These are phyloP conservation scores for Hirtodrosophila confusa DNA, from an alignment of 2,888 invertebrate species.

Conservation along the genomic window DNA sequence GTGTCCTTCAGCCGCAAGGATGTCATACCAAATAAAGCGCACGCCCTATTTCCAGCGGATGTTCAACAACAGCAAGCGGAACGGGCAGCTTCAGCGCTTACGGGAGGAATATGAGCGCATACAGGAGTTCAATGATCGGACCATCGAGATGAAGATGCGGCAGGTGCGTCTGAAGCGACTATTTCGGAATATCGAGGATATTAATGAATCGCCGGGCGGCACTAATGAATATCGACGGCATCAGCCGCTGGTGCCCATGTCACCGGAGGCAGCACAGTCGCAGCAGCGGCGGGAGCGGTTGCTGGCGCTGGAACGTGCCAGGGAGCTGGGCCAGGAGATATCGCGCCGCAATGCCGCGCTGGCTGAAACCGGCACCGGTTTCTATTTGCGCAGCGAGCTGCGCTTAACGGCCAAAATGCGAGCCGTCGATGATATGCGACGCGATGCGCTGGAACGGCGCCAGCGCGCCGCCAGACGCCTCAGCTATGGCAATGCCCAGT, in stretches of 20 bases:
- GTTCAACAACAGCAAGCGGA: conserved; percentile 64
- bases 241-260: conserved; percentile 16
- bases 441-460: conserved; percentile 47
- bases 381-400: conserved; percentile 38
- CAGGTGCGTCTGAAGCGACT: conserved; percentile 73
- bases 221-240: conserved; percentile 3
- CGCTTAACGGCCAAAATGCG: conserved; percentile 47
- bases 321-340: conserved; percentile 68
- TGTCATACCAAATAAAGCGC: conserved; percentile 76
- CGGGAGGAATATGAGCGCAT: conserved; percentile 79
- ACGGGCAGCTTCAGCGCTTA: conserved; percentile 73
- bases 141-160: conserved; percentile 78
- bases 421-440: conserved; percentile 39
- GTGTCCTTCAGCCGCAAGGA: conserved; percentile 17
- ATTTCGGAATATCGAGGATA: conserved; percentile 76
- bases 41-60: conserved; percentile 74
- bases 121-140: conserved; percentile 71
- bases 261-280: conserved; percentile 20
- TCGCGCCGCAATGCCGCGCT: conserved; percentile 66
- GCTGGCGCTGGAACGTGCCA: conserved; percentile 58
- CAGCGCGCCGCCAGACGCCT: conserved; percentile 62
- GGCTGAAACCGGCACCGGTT: conserved; percentile 32
- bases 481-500: conserved; percentile 74
- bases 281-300: conserved; percentile 51
- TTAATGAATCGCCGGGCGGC: conserved; percentile 50